Base-by-base conservation (phyloP, 2,888 invertebrate species). In the Harpalus rufipes region DNA sequence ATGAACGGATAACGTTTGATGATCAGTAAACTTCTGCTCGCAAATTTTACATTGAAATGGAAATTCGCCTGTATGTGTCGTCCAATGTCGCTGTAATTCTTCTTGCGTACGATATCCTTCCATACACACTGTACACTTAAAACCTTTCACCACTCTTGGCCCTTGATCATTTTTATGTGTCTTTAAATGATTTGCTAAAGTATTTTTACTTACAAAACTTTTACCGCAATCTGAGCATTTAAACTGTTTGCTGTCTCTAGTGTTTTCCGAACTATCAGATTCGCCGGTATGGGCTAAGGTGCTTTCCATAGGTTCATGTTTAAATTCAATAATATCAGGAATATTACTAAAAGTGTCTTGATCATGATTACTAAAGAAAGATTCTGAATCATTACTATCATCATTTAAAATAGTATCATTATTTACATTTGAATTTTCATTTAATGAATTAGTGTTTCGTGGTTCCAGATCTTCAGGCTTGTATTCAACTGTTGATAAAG, bases 41-140 rank as follows among this genome's bases (percentile, higher is more conserved):
- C 72, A 74, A 44, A 74, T 74, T 10, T 74, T 74, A 74, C 72
- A 74, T 12, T 74, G 72, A 74, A 74, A 74, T 74, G 72, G 72
- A 74, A 41, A 74, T 5, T 74, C 72, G 1, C 72, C 41, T 5
- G 72, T 14, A 12, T 74, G 72, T 8, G 44, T 18, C 0, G 44
- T 41, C 72, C 72, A 74, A 74, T 74, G 72, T 16, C 14, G 7
- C n/a, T 74, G 41, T 74, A 74, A 18, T 18, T 74, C 72, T 14
- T 10, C 14, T 44, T 74, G 72, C 7, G 72, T 74, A 4, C 16
- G 44, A 74, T 21, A 74, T 44, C 72, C 16, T 44, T 74, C 12
- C 10, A 44, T 5, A 44, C 72, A 74, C n/a, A 74, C 72, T 4
- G 72, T 44, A 44, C 72, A 74, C 41, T 74, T 74, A 18, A 74